These are phyloP conservation scores for Conistra vaccinii DNA, from an alignment of 2,888 invertebrate genomes.

Conservation along the genomic window DNA sequence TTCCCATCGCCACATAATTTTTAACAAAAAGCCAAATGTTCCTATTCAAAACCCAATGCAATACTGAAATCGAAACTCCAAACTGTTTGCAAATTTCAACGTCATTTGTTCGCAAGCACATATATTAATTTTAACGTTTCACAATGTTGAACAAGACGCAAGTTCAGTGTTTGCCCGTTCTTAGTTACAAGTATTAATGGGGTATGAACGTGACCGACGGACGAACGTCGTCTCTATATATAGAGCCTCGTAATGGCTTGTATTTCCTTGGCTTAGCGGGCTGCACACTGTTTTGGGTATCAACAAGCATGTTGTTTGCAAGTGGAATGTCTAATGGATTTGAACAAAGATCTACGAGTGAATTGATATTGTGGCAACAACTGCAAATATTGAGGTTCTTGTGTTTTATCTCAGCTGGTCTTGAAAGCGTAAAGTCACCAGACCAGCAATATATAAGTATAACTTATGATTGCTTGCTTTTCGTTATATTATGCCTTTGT, in stretches of 20 bases:
- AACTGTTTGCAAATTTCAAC: constrained; percentile 31
- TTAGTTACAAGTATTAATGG: constrained; percentile 83
- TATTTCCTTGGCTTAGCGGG: constrained; percentile 75
- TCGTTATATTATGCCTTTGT: not conserved
- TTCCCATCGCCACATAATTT: not conserved
- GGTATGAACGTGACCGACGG: constrained; percentile 80
- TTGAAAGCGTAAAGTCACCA: not conserved
- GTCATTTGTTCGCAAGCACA: constrained; percentile 25
- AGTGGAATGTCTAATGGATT: constrained; percentile 46
- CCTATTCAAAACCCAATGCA: constrained; percentile 9
- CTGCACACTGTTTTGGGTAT: constrained; percentile 55
- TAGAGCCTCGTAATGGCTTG: constrained; percentile 79
- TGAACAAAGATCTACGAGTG: constrained; percentile 25
- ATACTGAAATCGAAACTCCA: constrained; percentile 39
- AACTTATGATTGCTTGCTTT: not conserved
- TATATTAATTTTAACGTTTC: constrained; percentile 56
- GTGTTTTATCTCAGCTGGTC: not conserved
- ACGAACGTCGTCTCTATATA: constrained; percentile 78
- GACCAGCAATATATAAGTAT: not conserved
- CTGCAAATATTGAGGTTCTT: not conserved
- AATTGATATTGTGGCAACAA: constrained; percentile 3
- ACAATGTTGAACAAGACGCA: constrained; percentile 55
- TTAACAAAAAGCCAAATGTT: not conserved
- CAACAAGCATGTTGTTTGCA: constrained; percentile 52
- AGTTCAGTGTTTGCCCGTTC: constrained; percentile 69